These are phyloP conservation scores for Zingel zingel DNA, from an alignment of 2,113 vertebrate genomes.

Conservation along the genomic window DNA sequence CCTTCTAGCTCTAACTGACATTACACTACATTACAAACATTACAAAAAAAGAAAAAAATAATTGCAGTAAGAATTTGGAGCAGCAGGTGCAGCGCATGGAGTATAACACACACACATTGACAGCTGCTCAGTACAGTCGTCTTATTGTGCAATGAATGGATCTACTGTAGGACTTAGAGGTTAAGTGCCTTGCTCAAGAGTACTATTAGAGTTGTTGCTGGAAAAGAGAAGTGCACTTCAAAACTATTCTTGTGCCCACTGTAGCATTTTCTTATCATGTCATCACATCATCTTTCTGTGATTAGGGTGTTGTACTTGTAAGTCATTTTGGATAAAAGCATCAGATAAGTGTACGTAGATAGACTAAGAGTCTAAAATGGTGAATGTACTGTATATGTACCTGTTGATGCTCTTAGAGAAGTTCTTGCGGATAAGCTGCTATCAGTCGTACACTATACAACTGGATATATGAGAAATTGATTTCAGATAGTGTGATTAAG, in stretches of 20 bases:
- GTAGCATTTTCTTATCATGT: background rate
- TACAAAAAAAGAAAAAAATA: too few relatives aligned
- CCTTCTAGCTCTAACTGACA: background rate
- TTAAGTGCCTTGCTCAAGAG: conserved; percentile 31
- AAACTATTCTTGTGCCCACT: conserved; percentile 8
- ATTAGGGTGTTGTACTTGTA: background rate
- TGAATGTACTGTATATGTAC: background rate
- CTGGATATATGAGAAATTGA: background rate
- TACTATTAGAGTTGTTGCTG: background rate
- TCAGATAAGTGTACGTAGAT: background rate
- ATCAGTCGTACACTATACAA: background rate
- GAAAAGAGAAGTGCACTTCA: conserved; percentile 17
- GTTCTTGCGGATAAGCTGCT: background rate
- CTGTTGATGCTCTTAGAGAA: background rate
- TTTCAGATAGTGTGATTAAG: background rate
- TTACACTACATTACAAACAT: background rate
- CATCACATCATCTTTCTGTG: conserved; percentile 13
- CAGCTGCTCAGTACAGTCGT: conserved; percentile 3
- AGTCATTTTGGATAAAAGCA: conserved; percentile 7
- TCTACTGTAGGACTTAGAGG: background rate
- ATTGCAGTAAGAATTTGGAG: conserved; percentile 4
- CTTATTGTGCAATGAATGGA: background rate
- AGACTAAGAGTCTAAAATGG: background rate
- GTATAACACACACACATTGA: conserved; percentile 1
- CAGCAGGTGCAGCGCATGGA: background rate